A percentile compares a stretch with the other conserved stretches of the same genome.
phyloP scores from a whole-genome alignment of 2,797 vertebrate genomes.

The Enteromius mattozi region DNA sequence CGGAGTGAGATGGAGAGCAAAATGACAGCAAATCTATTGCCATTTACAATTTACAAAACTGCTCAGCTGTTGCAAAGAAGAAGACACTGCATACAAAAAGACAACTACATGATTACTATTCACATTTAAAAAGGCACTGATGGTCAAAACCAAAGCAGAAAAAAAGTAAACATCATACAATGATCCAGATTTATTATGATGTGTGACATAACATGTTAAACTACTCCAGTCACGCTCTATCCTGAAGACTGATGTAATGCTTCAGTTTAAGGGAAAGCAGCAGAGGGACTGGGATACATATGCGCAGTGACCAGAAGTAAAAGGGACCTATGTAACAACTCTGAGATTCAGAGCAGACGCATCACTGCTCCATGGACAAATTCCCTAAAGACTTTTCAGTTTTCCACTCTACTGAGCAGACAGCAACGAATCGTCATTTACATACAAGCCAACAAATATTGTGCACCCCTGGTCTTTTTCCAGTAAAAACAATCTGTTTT shows the following conservation, averaged over 20 bases:
- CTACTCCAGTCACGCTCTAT: neutral
- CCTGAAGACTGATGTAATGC: constrained; percentile 4
- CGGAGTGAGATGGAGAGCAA: neutral
- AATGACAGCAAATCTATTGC: neutral
- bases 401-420: constrained; percentile 34
- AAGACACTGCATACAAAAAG: neutral
- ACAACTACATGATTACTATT: neutral
- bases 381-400: constrained; percentile 19
- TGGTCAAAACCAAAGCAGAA: neutral
- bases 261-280: constrained; percentile 7
- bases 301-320: constrained; percentile 51
- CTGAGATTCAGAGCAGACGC: constrained; percentile 37
- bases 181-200: neutral
- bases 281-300: constrained; percentile 15
- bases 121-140: neutral
- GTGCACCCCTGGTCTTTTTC: neutral
- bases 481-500: neutral
- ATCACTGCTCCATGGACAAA: constrained; percentile 28
- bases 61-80: neutral
- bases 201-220: neutral
- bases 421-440: neutral
- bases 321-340: constrained; percentile 43
- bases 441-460: neutral
- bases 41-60: constrained; percentile 17
- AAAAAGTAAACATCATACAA: neutral